A percentile compares a stretch with the other conserved stretches of the same genome.
Conservation (phyloP, 2,888 invertebrate species). For the Heliconius cydno region DNA sequence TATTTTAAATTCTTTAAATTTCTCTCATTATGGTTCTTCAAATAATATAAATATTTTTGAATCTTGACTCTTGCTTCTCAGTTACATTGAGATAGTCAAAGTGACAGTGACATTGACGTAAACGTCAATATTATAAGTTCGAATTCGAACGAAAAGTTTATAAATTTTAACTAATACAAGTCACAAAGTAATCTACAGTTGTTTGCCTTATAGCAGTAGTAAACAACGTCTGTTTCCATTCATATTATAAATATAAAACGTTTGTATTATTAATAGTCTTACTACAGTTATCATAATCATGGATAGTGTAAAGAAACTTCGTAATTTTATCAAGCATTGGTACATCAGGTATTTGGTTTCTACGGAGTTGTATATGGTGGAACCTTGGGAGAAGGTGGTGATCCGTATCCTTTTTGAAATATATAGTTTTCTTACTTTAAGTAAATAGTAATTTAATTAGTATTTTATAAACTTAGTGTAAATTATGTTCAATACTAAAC, state of each 20-base stretch:
- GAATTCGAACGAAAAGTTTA: too few relatives aligned
- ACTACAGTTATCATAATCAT: constrained; percentile 36
- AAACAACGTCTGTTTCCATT: not conserved
- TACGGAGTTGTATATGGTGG: constrained; percentile 86
- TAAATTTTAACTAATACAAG: not conserved
- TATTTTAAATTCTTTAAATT: too few relatives aligned
- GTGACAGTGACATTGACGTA: too few relatives aligned
- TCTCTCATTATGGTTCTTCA: too few relatives aligned
- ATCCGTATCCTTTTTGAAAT: constrained; percentile 85
- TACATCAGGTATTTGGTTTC: constrained; percentile 84
- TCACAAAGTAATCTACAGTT: not conserved
- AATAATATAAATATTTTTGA: too few relatives aligned
- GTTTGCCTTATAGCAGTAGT: not conserved
- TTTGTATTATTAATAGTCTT: not conserved
- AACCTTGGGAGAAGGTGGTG: constrained; percentile 84
- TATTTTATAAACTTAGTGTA: not conserved
- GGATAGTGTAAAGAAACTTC: constrained; percentile 64
- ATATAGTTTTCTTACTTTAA: not conserved
- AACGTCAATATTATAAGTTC: too few relatives aligned
- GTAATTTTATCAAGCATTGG: constrained; percentile 81
- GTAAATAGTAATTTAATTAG: not conserved
- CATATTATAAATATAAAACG: not conserved
- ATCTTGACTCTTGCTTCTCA: too few relatives aligned
- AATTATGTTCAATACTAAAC: not conserved
- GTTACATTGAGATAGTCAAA: too few relatives aligned